Conservation (phyloP, 2,113 vertebrate species). For the Spilogale gracilis region DNA sequence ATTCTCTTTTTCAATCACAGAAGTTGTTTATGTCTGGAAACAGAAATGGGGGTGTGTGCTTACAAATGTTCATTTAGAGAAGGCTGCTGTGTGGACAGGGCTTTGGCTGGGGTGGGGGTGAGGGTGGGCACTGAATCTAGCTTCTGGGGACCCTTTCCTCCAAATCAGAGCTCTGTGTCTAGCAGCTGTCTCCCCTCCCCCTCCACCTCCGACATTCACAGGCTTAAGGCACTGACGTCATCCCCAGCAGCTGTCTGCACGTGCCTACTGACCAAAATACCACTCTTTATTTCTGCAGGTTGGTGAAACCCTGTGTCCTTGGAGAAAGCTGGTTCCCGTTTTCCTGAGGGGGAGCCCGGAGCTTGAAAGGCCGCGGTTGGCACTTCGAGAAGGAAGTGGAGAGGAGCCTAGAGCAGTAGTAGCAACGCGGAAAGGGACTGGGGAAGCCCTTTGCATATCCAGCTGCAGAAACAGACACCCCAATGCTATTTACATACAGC, state of each 20-base stretch:
- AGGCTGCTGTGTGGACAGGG: neutral
- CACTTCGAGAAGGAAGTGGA: slow-evolving; percentile 85
- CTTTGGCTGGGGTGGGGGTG: neutral
- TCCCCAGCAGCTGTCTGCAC: slow-evolving; percentile 36
- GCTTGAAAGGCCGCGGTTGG: slow-evolving; percentile 85
- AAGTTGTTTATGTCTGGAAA: neutral
- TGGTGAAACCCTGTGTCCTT: slow-evolving; percentile 89
- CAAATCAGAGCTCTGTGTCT: neutral
- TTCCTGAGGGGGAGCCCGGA: slow-evolving; percentile 87
- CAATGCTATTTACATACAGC: slow-evolving; percentile 86
- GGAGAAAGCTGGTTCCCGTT: slow-evolving; percentile 89
- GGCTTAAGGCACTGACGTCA: slow-evolving; percentile 54
- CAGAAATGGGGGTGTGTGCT: neutral
- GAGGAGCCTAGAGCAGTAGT: slow-evolving; percentile 80
- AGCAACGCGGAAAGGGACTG: slow-evolving; percentile 81
- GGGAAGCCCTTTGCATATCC: slow-evolving; percentile 86
- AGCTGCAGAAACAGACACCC: slow-evolving; percentile 87
- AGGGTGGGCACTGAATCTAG: neutral
- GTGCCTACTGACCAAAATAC: slow-evolving; percentile 63
- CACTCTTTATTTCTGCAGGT: slow-evolving; percentile 85
- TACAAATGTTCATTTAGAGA: neutral
- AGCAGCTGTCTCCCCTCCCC: neutral
- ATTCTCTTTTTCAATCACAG: neutral
- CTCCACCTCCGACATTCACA: neutral
- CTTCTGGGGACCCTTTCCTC: neutral